These are phyloP conservation scores for Caenorhabditis sp. DNA, from an alignment of 2,888 invertebrate genomes.

Conservation along the genomic window DNA sequence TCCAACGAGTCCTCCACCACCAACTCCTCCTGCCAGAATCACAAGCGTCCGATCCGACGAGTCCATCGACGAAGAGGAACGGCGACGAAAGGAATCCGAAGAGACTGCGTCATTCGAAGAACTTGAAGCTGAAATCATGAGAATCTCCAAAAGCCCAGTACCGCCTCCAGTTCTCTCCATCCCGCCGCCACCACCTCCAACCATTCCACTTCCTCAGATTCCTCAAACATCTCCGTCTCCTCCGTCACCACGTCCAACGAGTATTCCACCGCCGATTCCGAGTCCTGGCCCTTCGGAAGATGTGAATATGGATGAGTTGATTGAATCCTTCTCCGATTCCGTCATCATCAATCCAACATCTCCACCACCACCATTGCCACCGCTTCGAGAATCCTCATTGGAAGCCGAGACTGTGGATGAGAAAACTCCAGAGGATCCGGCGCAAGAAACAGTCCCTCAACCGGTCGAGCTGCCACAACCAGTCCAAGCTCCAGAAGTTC, in stretches of 20 bases:
- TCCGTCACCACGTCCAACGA: conserved; percentile 54
- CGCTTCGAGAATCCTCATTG: conserved; percentile 52
- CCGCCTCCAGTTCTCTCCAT: conserved; percentile 54
- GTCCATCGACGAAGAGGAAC: conserved; percentile 62
- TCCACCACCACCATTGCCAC: conserved; percentile 51
- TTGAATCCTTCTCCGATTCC: conserved; percentile 54
- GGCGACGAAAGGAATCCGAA: conserved; percentile 48
- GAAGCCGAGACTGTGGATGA: conserved; percentile 21
- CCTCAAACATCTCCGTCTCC: conserved; percentile 42
- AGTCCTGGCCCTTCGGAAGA: conserved; percentile 52
- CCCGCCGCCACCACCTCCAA: conserved; percentile 59
- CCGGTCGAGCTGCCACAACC: not conserved
- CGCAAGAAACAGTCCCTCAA: not conserved
- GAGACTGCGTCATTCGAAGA: conserved; percentile 59
- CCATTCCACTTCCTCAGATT: conserved; percentile 24
- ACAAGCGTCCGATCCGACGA: conserved; percentile 42
- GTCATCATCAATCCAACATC: conserved; percentile 41
- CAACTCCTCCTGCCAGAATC: conserved; percentile 44
- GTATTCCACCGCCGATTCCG: conserved; percentile 56
- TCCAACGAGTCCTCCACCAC: conserved; percentile 46
- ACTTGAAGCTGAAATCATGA: conserved; percentile 56
- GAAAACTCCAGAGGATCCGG: conserved; percentile 44
- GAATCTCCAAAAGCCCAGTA: conserved; percentile 40
- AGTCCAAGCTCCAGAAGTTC: not conserved
- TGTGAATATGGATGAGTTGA: conserved; percentile 53